A percentile compares a stretch with the other conserved stretches of the same genome.
These are phyloP conservation scores for Dinomys branickii DNA, from an alignment of 2,113 vertebrate species.

Conservation along the genomic window DNA sequence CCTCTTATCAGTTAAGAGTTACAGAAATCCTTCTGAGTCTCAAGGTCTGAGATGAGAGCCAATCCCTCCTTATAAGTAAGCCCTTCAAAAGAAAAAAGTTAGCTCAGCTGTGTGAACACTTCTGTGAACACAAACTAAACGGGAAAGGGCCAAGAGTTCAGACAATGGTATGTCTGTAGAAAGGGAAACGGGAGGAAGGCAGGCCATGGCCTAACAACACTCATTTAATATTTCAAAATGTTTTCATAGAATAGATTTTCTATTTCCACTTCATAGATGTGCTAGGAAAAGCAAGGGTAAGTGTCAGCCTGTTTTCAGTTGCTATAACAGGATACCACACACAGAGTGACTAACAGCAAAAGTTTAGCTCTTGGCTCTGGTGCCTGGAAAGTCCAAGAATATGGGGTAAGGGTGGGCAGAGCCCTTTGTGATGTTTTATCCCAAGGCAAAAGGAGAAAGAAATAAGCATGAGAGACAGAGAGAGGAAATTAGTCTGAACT, in stretches of 20 bases:
- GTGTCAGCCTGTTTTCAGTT: not conserved
- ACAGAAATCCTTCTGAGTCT: not conserved
- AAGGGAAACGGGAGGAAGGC: rapidly evolving
- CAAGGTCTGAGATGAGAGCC: not conserved
- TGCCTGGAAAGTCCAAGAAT: not conserved
- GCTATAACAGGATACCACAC: not conserved
- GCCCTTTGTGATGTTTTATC: not conserved
- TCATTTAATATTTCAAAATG: not conserved
- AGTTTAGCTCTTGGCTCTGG: not conserved
- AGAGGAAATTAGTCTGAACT: not conserved
- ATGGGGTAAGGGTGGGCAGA: not conserved
- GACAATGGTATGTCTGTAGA: not conserved
- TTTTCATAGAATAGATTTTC: not conserved
- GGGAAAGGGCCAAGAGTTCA: not conserved
- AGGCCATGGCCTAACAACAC: not conserved
- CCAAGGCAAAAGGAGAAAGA: not conserved
- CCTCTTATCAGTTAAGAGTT: not conserved
- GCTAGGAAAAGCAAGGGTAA: not conserved
- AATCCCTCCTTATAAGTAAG: not conserved
- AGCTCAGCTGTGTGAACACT: not conserved
- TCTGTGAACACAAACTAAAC: not conserved
- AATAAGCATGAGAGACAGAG: not conserved
- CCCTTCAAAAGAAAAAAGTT: not conserved
- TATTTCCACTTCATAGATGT: not conserved
- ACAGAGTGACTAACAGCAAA: not conserved